Conservation (phyloP, 2,888 invertebrate genomes). For the Watsonalla cultraria region DNA sequence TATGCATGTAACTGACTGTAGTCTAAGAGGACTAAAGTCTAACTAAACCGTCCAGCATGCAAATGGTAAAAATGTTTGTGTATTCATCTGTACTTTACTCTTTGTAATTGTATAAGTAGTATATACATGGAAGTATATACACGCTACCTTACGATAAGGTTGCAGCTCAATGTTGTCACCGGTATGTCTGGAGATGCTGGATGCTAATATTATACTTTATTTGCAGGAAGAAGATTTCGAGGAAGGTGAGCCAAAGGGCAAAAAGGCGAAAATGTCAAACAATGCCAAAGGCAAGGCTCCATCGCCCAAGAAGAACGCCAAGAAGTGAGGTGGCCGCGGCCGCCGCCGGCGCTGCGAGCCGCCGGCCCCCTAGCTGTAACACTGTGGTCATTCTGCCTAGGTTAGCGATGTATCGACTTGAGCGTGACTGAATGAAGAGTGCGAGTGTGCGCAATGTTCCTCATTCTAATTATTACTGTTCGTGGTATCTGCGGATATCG, state of each 20-base stretch:
- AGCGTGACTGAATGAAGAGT: slow-evolving; percentile 36
- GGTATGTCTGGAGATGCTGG: too few relatives aligned
- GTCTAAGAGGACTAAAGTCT: neutral
- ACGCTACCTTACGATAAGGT: too few relatives aligned
- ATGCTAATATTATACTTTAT: slow-evolving; percentile 3
- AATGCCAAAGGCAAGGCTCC: slow-evolving; percentile 84
- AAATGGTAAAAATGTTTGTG: too few relatives aligned
- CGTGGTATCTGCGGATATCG: slow-evolving; percentile 40
- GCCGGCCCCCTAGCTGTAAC: slow-evolving; percentile 43
- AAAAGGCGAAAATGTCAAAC: slow-evolving; percentile 86
- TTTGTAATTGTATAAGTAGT: too few relatives aligned
- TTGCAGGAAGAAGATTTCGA: slow-evolving; percentile 84
- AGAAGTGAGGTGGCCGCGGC: slow-evolving; percentile 61
- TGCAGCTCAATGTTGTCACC: too few relatives aligned
- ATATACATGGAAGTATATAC: too few relatives aligned
- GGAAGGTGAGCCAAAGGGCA: slow-evolving; percentile 88
- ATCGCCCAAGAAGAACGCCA: slow-evolving; percentile 84
- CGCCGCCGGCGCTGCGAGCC: slow-evolving; percentile 19
- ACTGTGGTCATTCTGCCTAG: slow-evolving; percentile 63
- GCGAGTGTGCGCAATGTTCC: slow-evolving; percentile 42
- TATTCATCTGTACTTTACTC: too few relatives aligned
- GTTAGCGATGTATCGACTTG: slow-evolving; percentile 64
- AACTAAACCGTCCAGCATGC: too few relatives aligned
- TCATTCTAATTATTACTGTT: slow-evolving; percentile 41
- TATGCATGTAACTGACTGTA: neutral